These are phyloP conservation scores for Acholoe squamosa DNA, from an alignment of 2,888 invertebrate species.

Conservation along the genomic window DNA sequence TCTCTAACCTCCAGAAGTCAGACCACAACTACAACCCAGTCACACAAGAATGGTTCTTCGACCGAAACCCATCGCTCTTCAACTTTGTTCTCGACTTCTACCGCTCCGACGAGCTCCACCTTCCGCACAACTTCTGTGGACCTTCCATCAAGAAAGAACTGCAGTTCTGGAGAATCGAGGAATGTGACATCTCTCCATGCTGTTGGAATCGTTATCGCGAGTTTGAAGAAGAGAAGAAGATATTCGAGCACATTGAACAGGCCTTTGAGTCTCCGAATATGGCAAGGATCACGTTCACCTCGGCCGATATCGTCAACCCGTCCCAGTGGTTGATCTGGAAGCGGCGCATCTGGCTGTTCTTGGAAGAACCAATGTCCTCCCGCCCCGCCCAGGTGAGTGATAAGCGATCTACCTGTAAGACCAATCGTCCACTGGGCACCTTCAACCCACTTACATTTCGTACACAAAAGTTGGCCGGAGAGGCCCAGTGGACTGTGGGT, in stretches of 20 bases:
- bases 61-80: slow-evolving; percentile 74
- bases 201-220: slow-evolving; percentile 72
- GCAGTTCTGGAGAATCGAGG: slow-evolving; percentile 75
- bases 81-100: slow-evolving; percentile 73
- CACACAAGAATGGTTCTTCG: slow-evolving; percentile 73
- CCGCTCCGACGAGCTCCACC: slow-evolving; percentile 73
- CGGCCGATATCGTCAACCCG: slow-evolving; percentile 47
- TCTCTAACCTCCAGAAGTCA: slow-evolving; percentile 64
- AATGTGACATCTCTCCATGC: slow-evolving; percentile 73
- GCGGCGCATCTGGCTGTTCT: slow-evolving; percentile 67
- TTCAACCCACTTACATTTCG: too few species aligned
- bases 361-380: slow-evolving; percentile 71
- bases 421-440: too few species aligned
- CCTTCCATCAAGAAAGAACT: slow-evolving; percentile 74
- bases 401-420: too few species aligned
- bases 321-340: slow-evolving; percentile 65
- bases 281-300: slow-evolving; percentile 48
- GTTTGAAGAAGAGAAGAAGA: slow-evolving; percentile 70
- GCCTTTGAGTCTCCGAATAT: slow-evolving; percentile 61
- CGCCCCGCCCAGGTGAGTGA: slow-evolving; percentile 68
- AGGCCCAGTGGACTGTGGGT: too few species aligned
- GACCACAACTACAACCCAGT: slow-evolving; percentile 68
- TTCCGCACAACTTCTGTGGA: slow-evolving; percentile 75
- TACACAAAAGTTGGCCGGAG: too few species aligned
- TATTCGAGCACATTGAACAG: slow-evolving; percentile 68